Conservation (phyloP, 2,888 invertebrate species). For the Pyrochroa serraticornis region DNA sequence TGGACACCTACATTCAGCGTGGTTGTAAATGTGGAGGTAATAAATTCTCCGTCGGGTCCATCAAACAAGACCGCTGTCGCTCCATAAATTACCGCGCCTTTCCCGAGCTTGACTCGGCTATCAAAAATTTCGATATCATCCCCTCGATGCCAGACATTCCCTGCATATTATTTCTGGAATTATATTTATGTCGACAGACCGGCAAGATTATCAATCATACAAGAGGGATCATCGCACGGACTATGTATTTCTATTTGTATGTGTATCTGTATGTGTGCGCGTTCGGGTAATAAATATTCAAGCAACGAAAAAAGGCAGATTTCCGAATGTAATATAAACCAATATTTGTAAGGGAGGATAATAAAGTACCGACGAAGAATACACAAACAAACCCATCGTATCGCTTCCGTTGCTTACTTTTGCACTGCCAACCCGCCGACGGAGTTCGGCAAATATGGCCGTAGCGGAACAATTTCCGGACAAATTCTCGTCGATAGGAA, state of each 20-base stretch:
- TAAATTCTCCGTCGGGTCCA: no score
- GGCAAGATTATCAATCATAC: conserved; percentile 23
- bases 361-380: conserved; percentile 36
- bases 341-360: conserved; percentile 43
- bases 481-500: neutral
- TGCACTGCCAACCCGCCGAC: conserved; percentile 2
- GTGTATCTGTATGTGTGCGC: conserved; percentile 11
- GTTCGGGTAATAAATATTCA: conserved; percentile 37
- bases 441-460: neutral
- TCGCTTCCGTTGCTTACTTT: conserved; percentile 33
- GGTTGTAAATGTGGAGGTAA: no score
- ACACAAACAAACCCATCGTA: conserved; percentile 35
- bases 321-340: conserved; percentile 49
- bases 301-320: conserved; percentile 41
- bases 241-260: conserved; percentile 5
- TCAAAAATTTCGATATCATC: no score
- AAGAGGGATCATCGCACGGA: conserved; percentile 11
- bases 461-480: neutral
- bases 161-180: conserved; percentile 9
- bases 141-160: neutral
- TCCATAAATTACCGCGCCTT: no score
- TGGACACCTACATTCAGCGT: no score
- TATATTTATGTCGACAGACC: conserved; percentile 19
- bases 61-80: no score
- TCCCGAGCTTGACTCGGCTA: no score